Evolutionary conservation across 2,113 vertebrate species (phyloP), one percentile per base, ranked within the genome.

Genomic region (Alligator mississippiensis): DNA sequence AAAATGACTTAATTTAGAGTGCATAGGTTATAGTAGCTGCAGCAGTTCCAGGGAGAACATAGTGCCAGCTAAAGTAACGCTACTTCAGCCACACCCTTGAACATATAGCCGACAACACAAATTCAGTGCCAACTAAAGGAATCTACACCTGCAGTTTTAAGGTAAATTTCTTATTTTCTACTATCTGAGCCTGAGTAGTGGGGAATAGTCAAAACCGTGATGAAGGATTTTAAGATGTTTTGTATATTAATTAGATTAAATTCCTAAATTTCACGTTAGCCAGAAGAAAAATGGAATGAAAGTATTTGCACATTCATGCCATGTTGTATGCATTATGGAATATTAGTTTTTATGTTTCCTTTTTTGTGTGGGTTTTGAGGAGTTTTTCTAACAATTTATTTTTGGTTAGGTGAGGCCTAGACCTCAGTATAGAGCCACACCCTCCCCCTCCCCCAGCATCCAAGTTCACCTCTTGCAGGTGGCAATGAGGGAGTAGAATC

Each of bases 21-120:
- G 66, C 25, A 24, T 84, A 2, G n/a, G 18, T 79, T 68, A 3
- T 38, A 25, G 22, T 90, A 72, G 7, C 66, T 72, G n/a, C 72
- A 54, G 18, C 61, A 79, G 9, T 82, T 47, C 30, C 47, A 4
- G 0, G 0, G 55, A 63, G 34, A 58, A 22, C 24, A 2, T 63
- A 77, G n/a, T 25, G 28, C 61, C 63, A 10, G 3, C 47, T 60
- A 55, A 70, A 74, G 21, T 55, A 68, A 13, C 80, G 18, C 25
- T 22, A 2, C 21, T 88, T 54, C 72, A 82, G 11, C 68, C 38
- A 30, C 54, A 84, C 2, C 0, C 5, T 55, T 60, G 14, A 72
- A 21, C 30, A 72, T 22, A 72, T 12, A 38, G 22, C 30, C 17
- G 38, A 22, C 19, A 12, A 38, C 21, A 24, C 12, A 24, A 22